Evolutionary conservation across 2,113 vertebrate genomes (phyloP).

Genomic region (Salvelinus alpinus): DNA sequence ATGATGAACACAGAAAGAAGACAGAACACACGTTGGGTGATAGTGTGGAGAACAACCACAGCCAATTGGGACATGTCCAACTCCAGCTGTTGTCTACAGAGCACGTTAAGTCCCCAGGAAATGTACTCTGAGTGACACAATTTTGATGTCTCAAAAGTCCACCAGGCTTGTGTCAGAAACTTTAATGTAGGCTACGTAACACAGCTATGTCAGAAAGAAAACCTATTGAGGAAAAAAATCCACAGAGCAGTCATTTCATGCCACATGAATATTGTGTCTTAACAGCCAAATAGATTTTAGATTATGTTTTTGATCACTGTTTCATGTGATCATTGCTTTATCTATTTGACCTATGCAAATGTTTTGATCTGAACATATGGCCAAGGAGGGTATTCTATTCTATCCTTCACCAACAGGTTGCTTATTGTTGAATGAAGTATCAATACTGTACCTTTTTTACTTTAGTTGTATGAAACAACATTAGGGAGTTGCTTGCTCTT

Average conservation of each 20-base stretch:
- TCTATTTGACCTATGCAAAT: not conserved
- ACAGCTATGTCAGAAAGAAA: no score
- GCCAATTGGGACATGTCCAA: not conserved
- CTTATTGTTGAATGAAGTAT: not conserved
- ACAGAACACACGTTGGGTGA: not conserved
- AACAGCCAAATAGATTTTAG: no score
- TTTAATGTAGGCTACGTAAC: no score
- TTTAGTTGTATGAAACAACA: not conserved
- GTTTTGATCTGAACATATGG: not conserved
- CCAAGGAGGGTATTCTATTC: not conserved
- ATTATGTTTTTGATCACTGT: no score
- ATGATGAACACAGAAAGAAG: not conserved
- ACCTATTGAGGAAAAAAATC: no score
- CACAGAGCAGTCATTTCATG: no score
- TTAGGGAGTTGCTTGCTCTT: not conserved
- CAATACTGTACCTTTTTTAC: not conserved
- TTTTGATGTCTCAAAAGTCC: no score
- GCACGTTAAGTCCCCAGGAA: constrained; percentile 12
- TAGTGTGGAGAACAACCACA: not conserved
- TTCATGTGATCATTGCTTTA: no score
- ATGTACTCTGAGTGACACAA: no score
- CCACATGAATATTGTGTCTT: no score
- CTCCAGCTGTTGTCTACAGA: not conserved
- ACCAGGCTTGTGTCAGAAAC: no score
- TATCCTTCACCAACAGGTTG: not conserved